Base-by-base conservation (phyloP, 2,888 invertebrate genomes). In the Nymphalis urticae region DNA sequence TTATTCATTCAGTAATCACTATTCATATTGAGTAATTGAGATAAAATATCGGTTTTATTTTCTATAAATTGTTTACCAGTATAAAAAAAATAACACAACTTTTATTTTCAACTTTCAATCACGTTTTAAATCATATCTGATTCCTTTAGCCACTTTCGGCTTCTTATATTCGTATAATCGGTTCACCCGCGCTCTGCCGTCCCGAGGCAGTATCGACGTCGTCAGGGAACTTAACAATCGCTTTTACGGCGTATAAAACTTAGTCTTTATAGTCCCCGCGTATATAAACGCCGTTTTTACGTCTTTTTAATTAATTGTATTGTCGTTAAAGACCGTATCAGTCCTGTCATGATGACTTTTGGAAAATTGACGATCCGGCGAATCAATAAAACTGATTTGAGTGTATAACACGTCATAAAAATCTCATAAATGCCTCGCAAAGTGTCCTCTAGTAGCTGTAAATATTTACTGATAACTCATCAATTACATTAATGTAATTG, bases 171-270 rank as follows among this genome's bases (percentile, higher is more conserved):
- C 77, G 80, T 79, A 71, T 73, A 81, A 82, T 81, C 80, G 73
- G 72, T 81, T 75, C 76, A 80, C 73, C 75, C 68, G 69, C 75
- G 77, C 48, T 36, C 62, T 70, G 64, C 36, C 69, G 62, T 73
- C 69, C 72, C 71, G 78, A 80, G 77, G 75, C 82, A 82, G 85
- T 82, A 84, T 85, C 86, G 84, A 84, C 83, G 84, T 82, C 85
- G 86, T 81, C 85, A 82, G 86, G 85, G 86, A 84, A 86, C 83
- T 82, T 86, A 89, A 91, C 93, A 93, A 92, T 92, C 91, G 87
- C 89, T 85, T 93, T 93, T 93, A 93, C 90, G 92, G 89, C 89
- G 83, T 89, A 92, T 93, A 93, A 93, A 93, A 93, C 90, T 91
- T 91, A 92, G 90, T 88, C 91, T 92, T 93, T 93, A 93, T 92